Base-by-base conservation (phyloP, 1,140 invertebrate species). In the Ips nitidus region DNA sequence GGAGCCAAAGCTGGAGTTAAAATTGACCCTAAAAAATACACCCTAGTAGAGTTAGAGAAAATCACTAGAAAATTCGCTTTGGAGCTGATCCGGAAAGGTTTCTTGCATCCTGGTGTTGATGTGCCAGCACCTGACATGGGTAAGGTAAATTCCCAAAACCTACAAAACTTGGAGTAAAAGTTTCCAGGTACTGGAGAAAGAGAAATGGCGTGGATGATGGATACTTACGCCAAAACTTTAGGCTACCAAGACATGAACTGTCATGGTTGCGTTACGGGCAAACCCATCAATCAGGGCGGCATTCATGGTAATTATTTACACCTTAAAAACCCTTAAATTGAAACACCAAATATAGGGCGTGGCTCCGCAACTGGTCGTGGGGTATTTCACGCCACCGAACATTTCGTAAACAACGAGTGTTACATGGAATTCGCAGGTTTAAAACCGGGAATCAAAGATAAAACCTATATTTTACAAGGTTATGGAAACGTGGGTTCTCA, bases 401-500 rank as follows among this genome's bases (percentile, higher is more conserved):
- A 98, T 81, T 99, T 99, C 82, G 92, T 98, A 77, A 97, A 97
- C 78, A 95, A 99, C 80, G 93, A 94, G 37, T 92, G 91, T 76
- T 98, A 97, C 83, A 99, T 98, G 95, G 91, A 91, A 79, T 93
- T 94, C 89, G 92, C 98, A 80, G 97, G 92, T 84, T 90, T 92
- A 1, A 96, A 93, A n/a, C 94, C 97, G 63, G 98, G 98, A 36
- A 97, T 97, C 89, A 92, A 92, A 74, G 95, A 94, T 68, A 99
- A 99, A 83, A 90, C 94, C 0, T 98, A 98, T 81, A 98, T 99
- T 79, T 88, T 99, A 22, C 98, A 98, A 89, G 98, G 97, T 73
- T 97, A 98, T 82, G 97, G 97, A 89, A 99, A 99, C 84, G 98
- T 99, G n/a, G 98, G 98, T 76, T 84, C 99, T 38, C 98, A 99